Evolutionary conservation across 2,797 vertebrate genomes (phyloP), one percentile per base, ranked within the genome.

Genomic region (Hyperoplus lanceolatus): DNA sequence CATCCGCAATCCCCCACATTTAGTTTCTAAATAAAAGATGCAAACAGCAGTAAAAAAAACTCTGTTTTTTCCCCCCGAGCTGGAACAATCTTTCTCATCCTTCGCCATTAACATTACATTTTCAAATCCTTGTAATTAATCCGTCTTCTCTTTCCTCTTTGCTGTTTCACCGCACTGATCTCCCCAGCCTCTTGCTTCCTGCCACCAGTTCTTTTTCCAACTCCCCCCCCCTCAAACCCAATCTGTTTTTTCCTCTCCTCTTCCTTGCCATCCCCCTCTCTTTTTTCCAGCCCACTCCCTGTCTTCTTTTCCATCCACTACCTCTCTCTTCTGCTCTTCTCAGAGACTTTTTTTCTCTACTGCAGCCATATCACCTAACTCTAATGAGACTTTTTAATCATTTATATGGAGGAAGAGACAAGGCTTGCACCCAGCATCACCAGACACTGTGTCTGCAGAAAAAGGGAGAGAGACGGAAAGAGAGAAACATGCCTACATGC

Each of bases 331-430:
- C 68, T 21, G 73, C 53, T 39, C 50, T 58, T 53, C 73, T 55
- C 70, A 66, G 75, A 74, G 70, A 84, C 59, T 61, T 79, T 84
- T 80, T 61, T 79, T 84, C 79, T 79, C 73, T 84, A 79, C 53
- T 89, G 85, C 90, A 84, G 88, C 74, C 73, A 16, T 90, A 94
- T 94, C 93, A 90, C 79, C 85, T 91, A 87, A 90, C 85, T n/a
- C 89, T 89, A 90, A 94, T 85, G 81, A 91, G 50, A 73, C 78
- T 82, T 89, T 60, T 94, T 85, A 93, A 93, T 92, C 81, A 93
- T 91, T 93, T 84, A 93, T 88, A 86, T 1, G 1, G 63, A 80
- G 85, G 84, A 75, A 85, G 84, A 73, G 77, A 80, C 29, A 29
- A 16, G 9, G 77, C 74, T 88, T 66, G n/a, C 59, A 73, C 69